phyloP scores from a whole-genome alignment of 2,113 vertebrate species.

The Callospermophilus lateralis region DNA sequence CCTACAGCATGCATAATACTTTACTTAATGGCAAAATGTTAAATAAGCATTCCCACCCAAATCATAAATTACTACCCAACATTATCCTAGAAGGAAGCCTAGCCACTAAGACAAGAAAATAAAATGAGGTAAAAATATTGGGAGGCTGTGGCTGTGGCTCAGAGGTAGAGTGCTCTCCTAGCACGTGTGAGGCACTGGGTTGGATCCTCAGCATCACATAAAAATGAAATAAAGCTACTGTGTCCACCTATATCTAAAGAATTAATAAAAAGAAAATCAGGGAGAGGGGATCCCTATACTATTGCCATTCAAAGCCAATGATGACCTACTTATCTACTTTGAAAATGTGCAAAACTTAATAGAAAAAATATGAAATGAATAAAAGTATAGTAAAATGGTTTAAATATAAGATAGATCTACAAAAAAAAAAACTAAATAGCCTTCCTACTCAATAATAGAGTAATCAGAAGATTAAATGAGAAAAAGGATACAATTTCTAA shows the following conservation, averaged over 20 bases:
- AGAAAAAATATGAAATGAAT: background rate
- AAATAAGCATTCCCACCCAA: slow-evolving; percentile 2
- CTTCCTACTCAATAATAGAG: background rate
- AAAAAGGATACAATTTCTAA: slow-evolving; percentile 5
- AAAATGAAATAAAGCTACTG: too few species aligned
- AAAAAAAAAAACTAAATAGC: slow-evolving; percentile 7
- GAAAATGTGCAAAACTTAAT: too few species aligned
- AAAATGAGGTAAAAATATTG: background rate
- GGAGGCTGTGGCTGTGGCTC: too few species aligned
- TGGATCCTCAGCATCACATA: too few species aligned
- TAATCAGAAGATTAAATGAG: slow-evolving; percentile 21
- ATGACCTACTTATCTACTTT: background rate
- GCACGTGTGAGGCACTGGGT: too few species aligned
- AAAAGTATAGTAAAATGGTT: slow-evolving; percentile 41
- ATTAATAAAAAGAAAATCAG: too few species aligned
- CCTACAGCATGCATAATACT: background rate
- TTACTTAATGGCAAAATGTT: background rate
- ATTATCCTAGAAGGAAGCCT: slow-evolving; percentile 17
- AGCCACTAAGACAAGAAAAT: slow-evolving; percentile 10
- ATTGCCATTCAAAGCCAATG: slow-evolving; percentile 7
- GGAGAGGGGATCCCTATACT: background rate
- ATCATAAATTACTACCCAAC: background rate
- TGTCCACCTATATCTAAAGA: too few species aligned
- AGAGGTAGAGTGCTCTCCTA: too few species aligned
- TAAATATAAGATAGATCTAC: slow-evolving; percentile 12